Base-by-base conservation (phyloP, 2,888 invertebrate genomes). In the Aphelenchoides bicaudatus region DNA sequence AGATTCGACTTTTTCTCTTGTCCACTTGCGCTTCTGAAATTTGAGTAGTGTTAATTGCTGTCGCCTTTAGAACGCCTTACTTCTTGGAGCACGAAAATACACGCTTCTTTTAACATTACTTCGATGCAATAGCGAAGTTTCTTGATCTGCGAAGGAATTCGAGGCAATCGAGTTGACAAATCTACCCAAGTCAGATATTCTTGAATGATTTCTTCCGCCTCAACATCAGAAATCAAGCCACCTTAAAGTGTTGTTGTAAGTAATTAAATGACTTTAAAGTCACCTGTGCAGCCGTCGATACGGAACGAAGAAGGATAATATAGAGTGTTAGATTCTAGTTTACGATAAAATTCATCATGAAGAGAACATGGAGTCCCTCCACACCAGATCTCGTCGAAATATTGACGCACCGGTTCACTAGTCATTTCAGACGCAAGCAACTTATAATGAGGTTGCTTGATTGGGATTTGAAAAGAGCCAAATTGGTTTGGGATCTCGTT, bases 241-340 rank as follows among this genome's bases (percentile, higher is more conserved):
- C 43, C 43, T 43, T 19, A 6, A 43, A 43, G 25, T 16, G 16
- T 16, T 16, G 13, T 10, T 43, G 16, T 21, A 43, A 43, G n/a
- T 10, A 19, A 19, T 43, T 25, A 43, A 43, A 19, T 19, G 23
- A 34, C 16, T 21, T 21, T 43, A 21, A 6, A 43, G 21, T 43
- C 10, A n/a, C 43, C 43, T 10, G 43, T 43, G 23, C 8, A 43
- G 21, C 21, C 10, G 23, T 43, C 6, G 8, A 43, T n/a, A 8
- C 43, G 43, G 43, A 21, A 43, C 21, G 43, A 43, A 19, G 43
- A 43, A 8, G 43, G 43, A n/a, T 21, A 43, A 19, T 25, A 43
- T 8, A n/a, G 10, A 19, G 16, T 43, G 16, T 34, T 16, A 16
- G 16, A 13, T 13, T 13, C 34, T 34, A 16, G 13, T 13, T 13